Base-by-base conservation (phyloP, 2,113 vertebrate species). In the Melanerpes aurifrons region DNA sequence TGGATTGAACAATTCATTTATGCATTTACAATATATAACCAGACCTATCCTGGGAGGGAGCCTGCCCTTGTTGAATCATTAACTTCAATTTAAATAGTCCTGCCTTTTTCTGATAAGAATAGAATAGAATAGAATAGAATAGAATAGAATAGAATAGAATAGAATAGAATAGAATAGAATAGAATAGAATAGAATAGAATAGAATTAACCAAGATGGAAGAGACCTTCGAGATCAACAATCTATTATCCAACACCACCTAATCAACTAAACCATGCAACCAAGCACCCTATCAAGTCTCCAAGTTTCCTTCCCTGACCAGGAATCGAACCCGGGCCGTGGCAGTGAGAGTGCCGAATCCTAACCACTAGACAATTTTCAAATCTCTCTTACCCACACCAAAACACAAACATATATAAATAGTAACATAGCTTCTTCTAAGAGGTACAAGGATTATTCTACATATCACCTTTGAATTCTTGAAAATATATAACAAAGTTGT, bases 311-410 rank as follows among this genome's bases (percentile, higher is more conserved):
- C 35, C 35, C 35, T 35, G 35, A 35, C 35, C 6, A 35, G 35
- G 98, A 98, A 98, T 98, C 97, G 97, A 98, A 98, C 98, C 97
- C 97, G 97, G 97, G 97, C 98, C 98, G 98, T 97, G 98, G 98
- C 98, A 97, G 97, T 98, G 98, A 98, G 97, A 98, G 98, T 97
- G 98, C 98, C 98, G 97, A 98, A 98, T 98, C 98, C 98, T 98
- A 97, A 98, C 98, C 98, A 98, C 98, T 98, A 98, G 97, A 98
- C 97, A 7, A 35, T 92, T 84, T 14, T 54, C 14, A 53, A 82
- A 37, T 11, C 7, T 89, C 20, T 89, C 31, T 73, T 87, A 16
- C 21, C 63, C 7, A 12, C 19, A 14, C 24, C 24, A 40, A 85
- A 85, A 14, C 29, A 76, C 10, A 68, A 69, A 26, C 17, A 43